Evolutionary conservation across 1,140 invertebrate genomes (phyloP), one percentile per base, ranked within the genome.

Genomic region (Phortica variegata): DNA sequence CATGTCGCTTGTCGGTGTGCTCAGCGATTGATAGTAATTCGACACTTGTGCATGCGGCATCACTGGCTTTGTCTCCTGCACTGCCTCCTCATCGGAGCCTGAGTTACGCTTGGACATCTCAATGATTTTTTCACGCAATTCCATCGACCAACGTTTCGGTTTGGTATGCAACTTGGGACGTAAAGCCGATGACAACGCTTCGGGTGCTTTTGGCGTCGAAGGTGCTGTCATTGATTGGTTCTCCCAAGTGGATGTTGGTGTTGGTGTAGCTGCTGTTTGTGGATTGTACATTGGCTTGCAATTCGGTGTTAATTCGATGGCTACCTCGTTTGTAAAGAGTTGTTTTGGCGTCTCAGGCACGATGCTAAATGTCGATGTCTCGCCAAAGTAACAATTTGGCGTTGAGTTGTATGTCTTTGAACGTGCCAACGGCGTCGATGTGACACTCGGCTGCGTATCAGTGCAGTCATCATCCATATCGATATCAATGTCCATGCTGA

Each of bases 401-500:
- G 23, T 26, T 26, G 23, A 26, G 10, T 26, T 26, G 10, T 26
- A 26, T 6, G 23, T 39, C 16, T 20, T 34, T 52, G 50, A 23
- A 38, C 52, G 10, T 12, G 38, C 26, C 43, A 49, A 3, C 5
- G 54, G 54, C 8, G 63, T 68, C 8, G 63, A 63, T 7, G 65
- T 63, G 13, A 55, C 43, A 6, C 23, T 10, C 10, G 23, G n/a
- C n/a, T n/a, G 13, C 40, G 43, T 1, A 58, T n/a, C 23, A 26
- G 10, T 10, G 10, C 23, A 6, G 10, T 26, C 23, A 26, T 26
- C 23, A 26, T 26, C 32, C 52, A 41, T 44, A 20, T 59, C 60
- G 21, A 63, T 65, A 16, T 68, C 63, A 54, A 68, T 68, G 65
- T 68, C 63, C 63, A 68, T 68, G 69, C 68, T 65, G 20, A 69